Base-by-base conservation (phyloP, 1,140 invertebrate species). In the Drosophila orena region DNA sequence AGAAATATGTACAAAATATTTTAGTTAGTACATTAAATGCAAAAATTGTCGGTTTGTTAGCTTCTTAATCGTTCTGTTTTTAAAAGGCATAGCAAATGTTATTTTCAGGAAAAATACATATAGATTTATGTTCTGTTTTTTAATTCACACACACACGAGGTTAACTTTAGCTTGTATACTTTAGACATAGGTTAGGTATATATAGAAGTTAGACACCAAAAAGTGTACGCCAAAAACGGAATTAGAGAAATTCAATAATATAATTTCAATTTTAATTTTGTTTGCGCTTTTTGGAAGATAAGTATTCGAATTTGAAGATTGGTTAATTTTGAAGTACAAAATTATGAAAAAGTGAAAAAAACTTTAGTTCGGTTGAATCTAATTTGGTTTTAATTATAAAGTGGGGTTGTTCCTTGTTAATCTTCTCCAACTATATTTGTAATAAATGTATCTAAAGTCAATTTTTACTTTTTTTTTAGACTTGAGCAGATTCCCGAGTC, bases 1-100 rank as follows among this genome's bases (percentile, higher is more conserved):
- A 86, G 79, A 86, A 85, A 86, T 86, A 86, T 86, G 86, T 86
- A 86, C 84, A 86, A 84, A 75, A 86, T 86, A 86, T 83, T 86
- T 88, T 46, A 81, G 79, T 86, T 83, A 88, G 66, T 86, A 46
- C 61, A 59, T 70, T 69, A 71, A 84, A 81, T 76, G 81, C 73
- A 77, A 77, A 43, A 72, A 47, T 60, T 35, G 47, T 68, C 56
- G 37, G 49, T 58, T 49, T 73, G 54, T 77, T 78, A 81, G 20
- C 42, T 69, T 70, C 55, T 81, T 62, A 38, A 15, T 42, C 44
- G 22, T 46, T 69, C 37, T 30, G 60, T 34, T 65, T 66, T 72
- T 73, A 77, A 44, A 35, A 47, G 52, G 60, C 65, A 65, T 79
- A 43, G 61, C 56, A 61, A 68, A 77, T 68, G 56, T 47, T 65